Evolutionary conservation across 2,888 invertebrate species (phyloP).

Genomic region (Callyntrura sp.): DNA sequence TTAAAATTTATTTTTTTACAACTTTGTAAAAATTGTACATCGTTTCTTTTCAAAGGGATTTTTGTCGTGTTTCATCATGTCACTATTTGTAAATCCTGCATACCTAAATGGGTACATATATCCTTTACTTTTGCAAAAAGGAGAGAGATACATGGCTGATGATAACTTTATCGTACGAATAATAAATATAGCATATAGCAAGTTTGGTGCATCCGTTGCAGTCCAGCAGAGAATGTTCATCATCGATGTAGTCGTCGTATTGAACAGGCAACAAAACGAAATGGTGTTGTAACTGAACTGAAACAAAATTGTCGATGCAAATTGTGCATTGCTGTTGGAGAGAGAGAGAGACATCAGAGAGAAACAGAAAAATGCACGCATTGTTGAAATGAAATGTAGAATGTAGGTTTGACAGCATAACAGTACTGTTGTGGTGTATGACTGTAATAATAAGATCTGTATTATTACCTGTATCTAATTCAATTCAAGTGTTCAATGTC

Average conservation of each 20-base stretch:
- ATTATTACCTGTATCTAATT: slow-evolving; percentile 38
- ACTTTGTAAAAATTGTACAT: too few species aligned
- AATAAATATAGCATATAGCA: too few species aligned
- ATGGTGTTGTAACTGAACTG: slow-evolving; percentile 39
- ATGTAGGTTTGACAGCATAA: not conserved
- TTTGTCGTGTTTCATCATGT: too few species aligned
- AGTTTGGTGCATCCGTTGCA: not conserved
- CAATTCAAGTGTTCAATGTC: slow-evolving; percentile 46
- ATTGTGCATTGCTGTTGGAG: not conserved
- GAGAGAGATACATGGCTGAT: too few species aligned
- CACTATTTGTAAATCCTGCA: too few species aligned
- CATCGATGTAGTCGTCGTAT: too few species aligned
- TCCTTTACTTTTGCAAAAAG: too few species aligned
- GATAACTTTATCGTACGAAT: too few species aligned
- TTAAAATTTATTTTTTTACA: too few species aligned
- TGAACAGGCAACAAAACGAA: not conserved
- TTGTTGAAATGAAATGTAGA: not conserved
- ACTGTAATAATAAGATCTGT: not conserved
- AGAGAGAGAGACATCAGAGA: too few species aligned
- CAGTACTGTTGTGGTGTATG: not conserved
- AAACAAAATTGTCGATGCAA: slow-evolving; percentile 40
- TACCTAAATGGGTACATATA: too few species aligned
- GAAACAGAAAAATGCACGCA: not conserved
- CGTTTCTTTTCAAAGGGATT: too few species aligned
- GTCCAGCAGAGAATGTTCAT: not conserved